Evolutionary conservation across 2,113 vertebrate genomes (phyloP).

Genomic region (Platichthys flesus): DNA sequence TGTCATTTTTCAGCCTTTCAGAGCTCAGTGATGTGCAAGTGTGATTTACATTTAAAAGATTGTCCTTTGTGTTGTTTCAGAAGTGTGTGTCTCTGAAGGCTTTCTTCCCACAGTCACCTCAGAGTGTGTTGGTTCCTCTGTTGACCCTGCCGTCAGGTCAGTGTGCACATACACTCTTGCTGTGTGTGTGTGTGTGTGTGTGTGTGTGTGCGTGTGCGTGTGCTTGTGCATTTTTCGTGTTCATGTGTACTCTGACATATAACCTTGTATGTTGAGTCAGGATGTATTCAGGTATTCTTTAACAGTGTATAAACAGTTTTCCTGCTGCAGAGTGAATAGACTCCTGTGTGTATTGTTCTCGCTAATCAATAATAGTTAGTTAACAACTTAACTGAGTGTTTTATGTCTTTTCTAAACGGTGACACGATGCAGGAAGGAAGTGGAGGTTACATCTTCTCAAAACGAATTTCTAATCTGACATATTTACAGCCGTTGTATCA

Average conservation of each 20-base stretch:
- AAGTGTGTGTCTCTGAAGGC: constrained; percentile 84
- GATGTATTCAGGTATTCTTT: constrained; percentile 38
- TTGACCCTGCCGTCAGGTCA: constrained; percentile 85
- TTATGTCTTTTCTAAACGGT: constrained; percentile 8
- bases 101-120: constrained; percentile 86
- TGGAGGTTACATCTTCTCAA: not conserved
- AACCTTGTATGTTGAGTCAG: constrained; percentile 31
- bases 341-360: constrained; percentile 9
- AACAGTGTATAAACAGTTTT: constrained; percentile 57
- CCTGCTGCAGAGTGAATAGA: constrained; percentile 40
- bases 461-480: not conserved
- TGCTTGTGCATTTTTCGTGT: no score
- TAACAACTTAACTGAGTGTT: constrained; percentile 27
- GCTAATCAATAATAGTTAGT: constrained; percentile 53
- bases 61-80: constrained; percentile 76
- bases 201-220: no score
- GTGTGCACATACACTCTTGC: constrained; percentile 35
- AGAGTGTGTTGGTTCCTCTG: constrained; percentile 81
- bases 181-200: no score
- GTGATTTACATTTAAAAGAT: constrained; percentile 42
- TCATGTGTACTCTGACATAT: constrained; percentile 17
- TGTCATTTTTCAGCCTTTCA: constrained; percentile 63
- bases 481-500: not conserved
- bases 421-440: not conserved
- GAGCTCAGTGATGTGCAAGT: constrained; percentile 28